Evolutionary conservation across 2,888 invertebrate species (phyloP).

Genomic region (Xylota sylvarum): DNA sequence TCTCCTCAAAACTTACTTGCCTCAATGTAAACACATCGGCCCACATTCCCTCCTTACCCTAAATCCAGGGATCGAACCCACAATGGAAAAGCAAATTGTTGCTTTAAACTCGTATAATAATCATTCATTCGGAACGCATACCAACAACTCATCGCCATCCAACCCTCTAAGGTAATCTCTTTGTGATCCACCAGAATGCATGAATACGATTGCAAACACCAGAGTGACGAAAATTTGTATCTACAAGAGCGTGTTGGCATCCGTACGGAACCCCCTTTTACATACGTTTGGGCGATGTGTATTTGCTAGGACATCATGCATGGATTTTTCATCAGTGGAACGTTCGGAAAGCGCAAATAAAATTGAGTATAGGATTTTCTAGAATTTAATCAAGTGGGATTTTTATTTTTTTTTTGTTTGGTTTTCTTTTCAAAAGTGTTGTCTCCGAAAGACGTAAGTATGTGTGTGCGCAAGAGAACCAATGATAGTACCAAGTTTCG

Average conservation of each 20-base stretch:
- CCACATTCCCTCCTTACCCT: not conserved
- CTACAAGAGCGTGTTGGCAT: constrained; percentile 61
- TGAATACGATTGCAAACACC: constrained; percentile 69
- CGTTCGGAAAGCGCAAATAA: constrained; percentile 68
- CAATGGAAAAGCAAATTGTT: constrained; percentile 50
- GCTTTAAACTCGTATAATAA: constrained; percentile 60
- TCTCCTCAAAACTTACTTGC: not conserved
- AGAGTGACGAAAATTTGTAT: constrained; percentile 67
- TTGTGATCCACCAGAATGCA: constrained; percentile 68
- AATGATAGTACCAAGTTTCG: constrained; percentile 43
- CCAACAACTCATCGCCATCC: constrained; percentile 41
- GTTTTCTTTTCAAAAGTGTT: not conserved
- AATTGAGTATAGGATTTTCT: constrained; percentile 68
- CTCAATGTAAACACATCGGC: constrained; percentile 19
- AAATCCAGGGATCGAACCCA: constrained; percentile 26
- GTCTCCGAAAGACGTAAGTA: constrained; percentile 46
- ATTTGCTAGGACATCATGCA: constrained; percentile 54
- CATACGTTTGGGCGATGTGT: constrained; percentile 25
- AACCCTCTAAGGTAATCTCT: constrained; percentile 67
- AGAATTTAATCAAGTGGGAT: constrained; percentile 70
- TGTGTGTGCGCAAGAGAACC: constrained; percentile 29
- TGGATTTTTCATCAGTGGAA: constrained; percentile 64
- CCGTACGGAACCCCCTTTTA: constrained; percentile 18
- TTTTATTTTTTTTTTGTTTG: constrained; percentile 19
- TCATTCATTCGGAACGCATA: constrained; percentile 58